These are phyloP conservation scores for Peucedramus taeniatus DNA, from an alignment of 2,113 vertebrate genomes.

Conservation along the genomic window DNA sequence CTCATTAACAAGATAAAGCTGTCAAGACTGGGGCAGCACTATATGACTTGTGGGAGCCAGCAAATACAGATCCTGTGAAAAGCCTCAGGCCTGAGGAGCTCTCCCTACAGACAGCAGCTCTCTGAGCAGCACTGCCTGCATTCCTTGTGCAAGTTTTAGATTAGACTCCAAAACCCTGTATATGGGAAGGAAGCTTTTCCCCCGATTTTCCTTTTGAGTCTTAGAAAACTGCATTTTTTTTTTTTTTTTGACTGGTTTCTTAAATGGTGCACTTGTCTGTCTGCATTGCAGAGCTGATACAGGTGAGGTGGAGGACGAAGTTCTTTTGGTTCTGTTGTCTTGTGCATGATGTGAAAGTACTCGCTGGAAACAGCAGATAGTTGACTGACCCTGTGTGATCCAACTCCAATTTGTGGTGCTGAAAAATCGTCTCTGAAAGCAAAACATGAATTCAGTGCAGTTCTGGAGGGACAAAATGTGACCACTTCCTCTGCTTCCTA, in stretches of 20 bases:
- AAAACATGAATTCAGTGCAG: not conserved
- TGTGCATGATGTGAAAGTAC: not conserved
- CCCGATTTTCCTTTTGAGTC: not conserved
- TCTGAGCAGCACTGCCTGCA: not conserved
- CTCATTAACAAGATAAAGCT: not conserved
- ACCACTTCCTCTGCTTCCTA: not conserved
- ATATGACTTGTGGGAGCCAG: not conserved
- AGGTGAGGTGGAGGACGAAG: not conserved
- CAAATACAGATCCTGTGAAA: not conserved
- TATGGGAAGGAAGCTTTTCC: not conserved
- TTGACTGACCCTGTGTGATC: not conserved
- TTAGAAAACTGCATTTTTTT: not conserved
- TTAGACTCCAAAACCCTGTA: not conserved
- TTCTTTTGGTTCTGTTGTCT: not conserved
- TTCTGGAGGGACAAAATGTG: not conserved
- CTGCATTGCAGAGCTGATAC: not conserved
- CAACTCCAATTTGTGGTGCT: not conserved
- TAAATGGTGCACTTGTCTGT: not conserved
- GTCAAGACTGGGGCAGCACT: not conserved
- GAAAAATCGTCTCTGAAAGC: not conserved
- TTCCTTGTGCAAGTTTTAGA: not conserved
- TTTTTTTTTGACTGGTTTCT: not conserved
- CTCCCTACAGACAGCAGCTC: not conserved
- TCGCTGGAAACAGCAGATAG: not conserved
- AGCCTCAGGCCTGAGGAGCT: not conserved